Evolutionary conservation across 2,797 vertebrate species (phyloP).

Genomic region (Micromesistius poutassou): DNA sequence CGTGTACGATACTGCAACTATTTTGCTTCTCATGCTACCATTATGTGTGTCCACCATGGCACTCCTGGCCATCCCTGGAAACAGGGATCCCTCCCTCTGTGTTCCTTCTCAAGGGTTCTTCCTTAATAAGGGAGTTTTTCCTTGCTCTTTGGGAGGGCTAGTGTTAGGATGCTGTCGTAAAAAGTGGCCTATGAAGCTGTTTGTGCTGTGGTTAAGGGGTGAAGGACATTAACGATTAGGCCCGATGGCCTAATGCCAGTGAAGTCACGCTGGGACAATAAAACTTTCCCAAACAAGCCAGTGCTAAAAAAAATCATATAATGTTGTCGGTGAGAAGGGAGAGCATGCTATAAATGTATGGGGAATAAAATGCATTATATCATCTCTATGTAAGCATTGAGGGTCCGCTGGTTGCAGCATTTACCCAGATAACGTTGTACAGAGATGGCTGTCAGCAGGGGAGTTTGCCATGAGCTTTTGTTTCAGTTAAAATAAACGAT

Average conservation of each 20-base stretch:
- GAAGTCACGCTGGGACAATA: not conserved
- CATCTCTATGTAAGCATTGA: not conserved
- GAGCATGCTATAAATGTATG: too few species aligned
- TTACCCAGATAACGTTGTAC: not conserved
- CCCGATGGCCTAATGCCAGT: not conserved
- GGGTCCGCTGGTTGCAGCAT: not conserved
- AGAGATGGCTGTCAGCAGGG: not conserved
- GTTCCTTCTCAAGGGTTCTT: not conserved
- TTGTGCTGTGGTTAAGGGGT: not conserved
- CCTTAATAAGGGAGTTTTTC: not conserved
- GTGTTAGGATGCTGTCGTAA: not conserved
- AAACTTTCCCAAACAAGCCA: not conserved
- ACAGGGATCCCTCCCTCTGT: not conserved
- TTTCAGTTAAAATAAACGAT: not conserved
- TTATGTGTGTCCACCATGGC: too few species aligned
- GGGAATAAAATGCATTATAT: not conserved
- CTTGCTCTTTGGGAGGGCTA: not conserved
- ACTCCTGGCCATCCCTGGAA: too few species aligned
- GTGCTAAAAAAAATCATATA: not conserved
- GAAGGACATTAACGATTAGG: too few species aligned
- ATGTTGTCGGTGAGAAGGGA: too few species aligned
- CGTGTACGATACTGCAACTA: too few species aligned
- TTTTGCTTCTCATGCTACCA: too few species aligned
- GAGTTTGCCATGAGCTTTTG: not conserved
- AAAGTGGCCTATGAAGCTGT: not conserved